Evolutionary conservation across 2,888 invertebrate genomes (phyloP).

Genomic region (Drosophila rubida): DNA sequence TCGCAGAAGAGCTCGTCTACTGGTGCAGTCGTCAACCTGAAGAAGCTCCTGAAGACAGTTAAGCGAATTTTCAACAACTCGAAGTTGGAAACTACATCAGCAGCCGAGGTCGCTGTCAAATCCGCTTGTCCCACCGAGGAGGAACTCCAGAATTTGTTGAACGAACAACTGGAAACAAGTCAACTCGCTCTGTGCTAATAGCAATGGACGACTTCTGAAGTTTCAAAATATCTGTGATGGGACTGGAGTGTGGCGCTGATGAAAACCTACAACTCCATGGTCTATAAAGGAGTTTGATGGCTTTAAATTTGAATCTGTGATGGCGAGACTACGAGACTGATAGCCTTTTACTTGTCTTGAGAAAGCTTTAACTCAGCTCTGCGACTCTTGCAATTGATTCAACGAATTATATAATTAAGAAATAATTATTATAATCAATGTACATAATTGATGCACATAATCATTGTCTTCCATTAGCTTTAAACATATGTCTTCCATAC

Average conservation of each 20-base stretch:
- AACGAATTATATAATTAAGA: neutral
- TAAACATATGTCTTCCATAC: constrained; percentile 62
- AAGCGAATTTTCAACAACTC: constrained; percentile 50
- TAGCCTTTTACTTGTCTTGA: constrained; percentile 16
- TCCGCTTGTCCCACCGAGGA: constrained; percentile 52
- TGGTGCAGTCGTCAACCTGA: constrained; percentile 58
- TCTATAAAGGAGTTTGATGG: constrained; percentile 48
- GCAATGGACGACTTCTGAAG: constrained; percentile 5
- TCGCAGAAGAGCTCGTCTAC: constrained; percentile 44
- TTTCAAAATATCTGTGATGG: constrained; percentile 58
- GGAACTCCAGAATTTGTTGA: constrained; percentile 71
- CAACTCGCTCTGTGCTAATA: neutral
- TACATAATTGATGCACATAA: constrained; percentile 34
- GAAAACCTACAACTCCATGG: constrained; percentile 9
- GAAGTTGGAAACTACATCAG: constrained; percentile 25
- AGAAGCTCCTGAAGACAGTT: constrained; percentile 59
- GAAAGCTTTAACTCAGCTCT: constrained; percentile 3
- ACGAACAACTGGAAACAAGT: constrained; percentile 57
- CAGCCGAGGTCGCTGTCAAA: neutral
- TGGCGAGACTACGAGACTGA: constrained; percentile 62
- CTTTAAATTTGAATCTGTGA: constrained; percentile 68
- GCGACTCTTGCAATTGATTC: constrained; percentile 40
- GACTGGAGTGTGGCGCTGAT: constrained; percentile 19
- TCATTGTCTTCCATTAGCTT: constrained; percentile 61
- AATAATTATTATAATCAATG: neutral